phyloP scores from a whole-genome alignment of 2,113 vertebrate genomes.

The Dasyprocta punctata region DNA sequence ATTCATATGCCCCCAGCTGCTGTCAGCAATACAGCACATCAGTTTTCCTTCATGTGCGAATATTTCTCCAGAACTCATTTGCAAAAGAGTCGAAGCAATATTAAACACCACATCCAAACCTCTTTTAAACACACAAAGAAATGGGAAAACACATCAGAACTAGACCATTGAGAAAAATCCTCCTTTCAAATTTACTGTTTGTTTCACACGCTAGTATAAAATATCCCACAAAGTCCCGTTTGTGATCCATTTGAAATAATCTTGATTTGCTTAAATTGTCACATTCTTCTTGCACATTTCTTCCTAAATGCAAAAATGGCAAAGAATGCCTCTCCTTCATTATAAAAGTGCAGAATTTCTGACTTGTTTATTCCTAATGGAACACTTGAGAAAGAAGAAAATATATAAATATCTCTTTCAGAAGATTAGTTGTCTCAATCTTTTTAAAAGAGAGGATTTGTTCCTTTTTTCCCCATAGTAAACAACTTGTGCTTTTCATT shows the following conservation, averaged over 20 bases:
- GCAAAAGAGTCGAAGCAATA: constrained; percentile 84
- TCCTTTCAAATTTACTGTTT: constrained; percentile 80
- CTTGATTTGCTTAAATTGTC: constrained; percentile 84
- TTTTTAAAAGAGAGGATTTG: constrained; percentile 72
- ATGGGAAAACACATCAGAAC: constrained; percentile 79
- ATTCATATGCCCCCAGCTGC: constrained; percentile 83
- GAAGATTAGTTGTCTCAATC: constrained; percentile 77
- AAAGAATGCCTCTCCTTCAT: constrained; percentile 77
- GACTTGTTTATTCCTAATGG: constrained; percentile 75
- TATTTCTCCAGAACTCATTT: constrained; percentile 87
- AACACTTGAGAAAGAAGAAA: constrained; percentile 75
- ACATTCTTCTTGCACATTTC: constrained; percentile 79
- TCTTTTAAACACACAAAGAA: constrained; percentile 80
- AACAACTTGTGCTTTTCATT: constrained; percentile 61
- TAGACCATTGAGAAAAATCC: constrained; percentile 82
- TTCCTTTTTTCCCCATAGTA: constrained; percentile 58
- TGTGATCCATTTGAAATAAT: constrained; percentile 82
- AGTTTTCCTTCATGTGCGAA: constrained; percentile 81
- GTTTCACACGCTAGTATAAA: constrained; percentile 79
- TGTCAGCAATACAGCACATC: constrained; percentile 82
- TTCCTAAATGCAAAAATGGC: constrained; percentile 76
- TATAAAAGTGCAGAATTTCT: constrained; percentile 70
- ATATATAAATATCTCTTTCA: constrained; percentile 78
- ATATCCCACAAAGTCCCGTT: constrained; percentile 81
- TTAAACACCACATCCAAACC: constrained; percentile 81